Percentiles rank a stretch among this genome's conserved stretches.
These are phyloP conservation scores for Actinia tenebrosa DNA, from an alignment of 64 coral and sea anemone genomes.

Conservation along the genomic window DNA sequence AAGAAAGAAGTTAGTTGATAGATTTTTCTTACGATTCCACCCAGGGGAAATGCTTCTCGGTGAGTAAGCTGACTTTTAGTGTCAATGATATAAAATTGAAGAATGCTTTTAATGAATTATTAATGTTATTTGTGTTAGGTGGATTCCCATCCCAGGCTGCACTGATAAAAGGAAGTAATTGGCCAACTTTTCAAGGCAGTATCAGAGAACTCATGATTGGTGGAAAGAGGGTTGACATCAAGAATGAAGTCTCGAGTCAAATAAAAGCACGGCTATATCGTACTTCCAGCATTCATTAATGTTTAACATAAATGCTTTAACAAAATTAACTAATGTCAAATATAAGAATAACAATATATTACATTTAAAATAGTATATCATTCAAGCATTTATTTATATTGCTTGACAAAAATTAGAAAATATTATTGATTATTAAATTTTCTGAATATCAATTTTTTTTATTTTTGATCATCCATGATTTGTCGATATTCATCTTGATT, in stretches of 20 bases:
- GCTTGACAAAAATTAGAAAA: background rate
- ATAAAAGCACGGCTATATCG: constrained; percentile 1
- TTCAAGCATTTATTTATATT: background rate
- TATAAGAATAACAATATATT: too few relatives aligned
- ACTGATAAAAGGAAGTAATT: background rate
- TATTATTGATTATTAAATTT: background rate
- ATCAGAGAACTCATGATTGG: background rate
- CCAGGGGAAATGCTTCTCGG: constrained; percentile 6
- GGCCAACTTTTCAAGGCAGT: constrained; percentile 1
- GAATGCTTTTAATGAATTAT: background rate
- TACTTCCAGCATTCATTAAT: background rate
- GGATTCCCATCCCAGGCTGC: background rate
- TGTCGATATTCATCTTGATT: constrained; percentile 65
- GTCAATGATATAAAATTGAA: background rate
- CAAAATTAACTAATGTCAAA: too few relatives aligned
- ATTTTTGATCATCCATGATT: constrained; percentile 37
- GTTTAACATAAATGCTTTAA: background rate
- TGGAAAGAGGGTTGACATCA: background rate
- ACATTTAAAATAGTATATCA: background rate
- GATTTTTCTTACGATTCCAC: background rate
- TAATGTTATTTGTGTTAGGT: background rate
- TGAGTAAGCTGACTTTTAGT: background rate
- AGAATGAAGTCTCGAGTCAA: background rate
- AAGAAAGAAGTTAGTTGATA: background rate
- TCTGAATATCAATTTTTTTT: background rate